Evolutionary conservation across 2,888 invertebrate species (phyloP), one percentile per base, ranked within the genome.

Genomic region (Polydrusus tereticollis): DNA sequence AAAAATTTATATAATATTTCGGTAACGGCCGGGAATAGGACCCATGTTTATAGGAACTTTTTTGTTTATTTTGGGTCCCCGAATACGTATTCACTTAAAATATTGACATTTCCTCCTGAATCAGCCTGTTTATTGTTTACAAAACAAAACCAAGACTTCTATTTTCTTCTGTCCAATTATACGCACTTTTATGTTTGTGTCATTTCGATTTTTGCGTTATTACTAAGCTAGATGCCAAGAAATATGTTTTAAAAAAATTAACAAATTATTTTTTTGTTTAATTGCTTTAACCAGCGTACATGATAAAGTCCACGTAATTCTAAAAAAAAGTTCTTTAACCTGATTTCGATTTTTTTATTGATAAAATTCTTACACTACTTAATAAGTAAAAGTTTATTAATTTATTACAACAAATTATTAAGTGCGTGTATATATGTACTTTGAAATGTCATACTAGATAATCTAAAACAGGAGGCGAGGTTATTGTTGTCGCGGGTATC

Each of bases 161-260:
- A n/a, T n/a, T n/a, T n/a, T n/a, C n/a, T n/a, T n/a, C n/a, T n/a
- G n/a, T n/a, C n/a, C n/a, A n/a, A n/a, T n/a, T n/a, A n/a, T n/a
- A n/a, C n/a, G n/a, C n/a, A n/a, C n/a, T n/a, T n/a, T n/a, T n/a
- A 47, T 47, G 21, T 21, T 47, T 47, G 47, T 23, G 47, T 47
- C 23, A 47, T n/a, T 47, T 45, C 5, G 12, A 21, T 4, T 47
- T 47, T 21, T 47, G 47, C 47, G 12, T 47, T 47, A 21, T n/a
- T n/a, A n/a, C 21, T 47, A 21, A n/a, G 5, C 47, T 47, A n/a
- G 12, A 23, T n/a, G n/a, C 4, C 21, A 3, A 6, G n/a, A 47
- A 47, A 21, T 47, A 47, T 47, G 47, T 47, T 16, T 12, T 12
- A 14, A 38, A 14, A 4, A n/a, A n/a, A n/a, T n/a, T n/a, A n/a